phyloP scores from a whole-genome alignment of 2,888 invertebrate species.

The Augochlorella aurata region DNA sequence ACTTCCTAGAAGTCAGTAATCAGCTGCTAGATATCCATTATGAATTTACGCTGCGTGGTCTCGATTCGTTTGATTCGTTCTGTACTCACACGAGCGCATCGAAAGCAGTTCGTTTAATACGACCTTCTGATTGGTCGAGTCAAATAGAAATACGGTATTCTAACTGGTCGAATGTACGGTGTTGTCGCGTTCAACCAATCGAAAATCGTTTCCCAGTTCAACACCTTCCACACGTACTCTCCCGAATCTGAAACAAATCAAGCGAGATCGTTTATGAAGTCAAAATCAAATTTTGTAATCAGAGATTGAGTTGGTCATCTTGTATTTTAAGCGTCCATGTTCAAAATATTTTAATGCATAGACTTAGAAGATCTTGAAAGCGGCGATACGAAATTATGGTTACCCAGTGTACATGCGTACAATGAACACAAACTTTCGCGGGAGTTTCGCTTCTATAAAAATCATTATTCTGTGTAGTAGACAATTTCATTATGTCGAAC shows the following conservation, averaged over 20 bases:
- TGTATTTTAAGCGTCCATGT: constrained; percentile 15
- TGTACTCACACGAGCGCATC: neutral
- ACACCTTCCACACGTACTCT: neutral
- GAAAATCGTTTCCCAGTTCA: neutral
- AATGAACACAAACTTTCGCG: neutral
- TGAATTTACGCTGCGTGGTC: constrained; percentile 24
- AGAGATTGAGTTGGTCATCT: neutral
- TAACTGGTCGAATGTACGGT: neutral
- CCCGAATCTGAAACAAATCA: neutral
- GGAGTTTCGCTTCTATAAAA: neutral
- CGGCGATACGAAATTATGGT: neutral
- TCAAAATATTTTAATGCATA: neutral
- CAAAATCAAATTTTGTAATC: neutral
- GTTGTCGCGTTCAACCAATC: neutral
- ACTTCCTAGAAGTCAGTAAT: constrained; percentile 75
- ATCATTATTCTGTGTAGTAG: neutral
- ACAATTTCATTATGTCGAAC: neutral
- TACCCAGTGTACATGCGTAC: neutral
- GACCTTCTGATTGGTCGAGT: neutral
- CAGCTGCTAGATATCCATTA: constrained; percentile 60
- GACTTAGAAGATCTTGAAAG: neutral
- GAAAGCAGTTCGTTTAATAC: neutral
- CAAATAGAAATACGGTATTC: neutral
- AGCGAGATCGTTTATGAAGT: neutral
- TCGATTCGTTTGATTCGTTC: constrained; percentile 16